Base-by-base conservation (phyloP, 2,888 invertebrate species). In the Palloptera scutellata region DNA sequence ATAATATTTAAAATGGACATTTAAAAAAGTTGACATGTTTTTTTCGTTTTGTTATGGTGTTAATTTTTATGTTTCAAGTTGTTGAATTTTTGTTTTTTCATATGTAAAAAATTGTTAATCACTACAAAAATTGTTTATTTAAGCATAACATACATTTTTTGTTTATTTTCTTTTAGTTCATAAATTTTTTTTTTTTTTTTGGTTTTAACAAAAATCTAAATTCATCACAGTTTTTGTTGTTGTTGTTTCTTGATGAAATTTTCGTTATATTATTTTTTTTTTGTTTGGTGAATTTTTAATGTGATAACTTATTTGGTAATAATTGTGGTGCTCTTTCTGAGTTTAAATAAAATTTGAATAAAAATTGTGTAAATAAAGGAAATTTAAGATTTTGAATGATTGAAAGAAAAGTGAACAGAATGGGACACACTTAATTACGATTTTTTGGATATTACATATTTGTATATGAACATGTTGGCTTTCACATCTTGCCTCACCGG, bases 1-100 rank as follows among this genome's bases (percentile, higher is more conserved):
- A 81, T 78, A 79, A 78, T 64, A 64, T 64, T 64, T 78, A 74
- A 82, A 81, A 81, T 81, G 81, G 81, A 81, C 81, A 82, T 82
- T 82, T 80, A 82, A 81, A 81, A 82, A 81, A 73, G 19, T 70
- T 70, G 64, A 61, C 64, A 64, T 41, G 57, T 67, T 48, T 64
- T 66, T 13, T 40, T 58, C 1, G 43, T 30, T 61, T 69, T 62
- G 64, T 40, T 48, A 5, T 48, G 5, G 4, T 48, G 6, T 13
- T 15, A 13, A 48, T 15, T 10, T 15, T 48, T 48, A 45, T 13
- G 42, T 13, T 10, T 15, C 40, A 64, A 1, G 40, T 19, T 19
- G 17, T 55, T 30, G 17, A 20, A 40, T 48, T 55, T 61, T 41
- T 30, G 6, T 62, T 54, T 30, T 41, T 15, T 17, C 57, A 48